Conservation (phyloP, 1,140 invertebrate genomes). For the Brachionus manjavacas region DNA sequence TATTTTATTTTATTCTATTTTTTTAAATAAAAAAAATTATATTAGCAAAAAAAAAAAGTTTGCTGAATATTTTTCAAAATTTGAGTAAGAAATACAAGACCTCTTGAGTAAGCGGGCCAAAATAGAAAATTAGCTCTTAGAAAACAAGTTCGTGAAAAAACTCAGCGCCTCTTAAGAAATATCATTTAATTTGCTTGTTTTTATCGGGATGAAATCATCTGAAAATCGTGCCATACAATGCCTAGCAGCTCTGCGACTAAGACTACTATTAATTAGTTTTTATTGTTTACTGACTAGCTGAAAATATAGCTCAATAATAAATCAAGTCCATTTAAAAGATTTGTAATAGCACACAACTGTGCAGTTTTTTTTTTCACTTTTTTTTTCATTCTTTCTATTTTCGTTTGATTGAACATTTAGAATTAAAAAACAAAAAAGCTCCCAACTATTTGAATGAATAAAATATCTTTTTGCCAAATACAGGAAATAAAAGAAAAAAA, state of each 20-base stretch:
- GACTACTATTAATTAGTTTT: neutral
- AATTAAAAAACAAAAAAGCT: too few relatives aligned
- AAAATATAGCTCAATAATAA: neutral
- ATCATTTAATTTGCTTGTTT: constrained; percentile 12
- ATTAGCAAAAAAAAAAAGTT: neutral
- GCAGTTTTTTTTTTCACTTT: too few relatives aligned
- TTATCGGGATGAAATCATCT: neutral
- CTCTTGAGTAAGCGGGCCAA: neutral
- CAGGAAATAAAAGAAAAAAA: too few relatives aligned
- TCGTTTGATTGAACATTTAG: too few relatives aligned
- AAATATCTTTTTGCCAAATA: too few relatives aligned
- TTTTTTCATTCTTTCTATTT: too few relatives aligned
- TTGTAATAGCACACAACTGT: too few relatives aligned
- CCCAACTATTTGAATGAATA: too few relatives aligned
- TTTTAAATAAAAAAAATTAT: neutral
- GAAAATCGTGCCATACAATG: neutral
- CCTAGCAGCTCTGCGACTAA: neutral
- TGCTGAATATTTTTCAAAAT: neutral
- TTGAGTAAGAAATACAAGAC: neutral
- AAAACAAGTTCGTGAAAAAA: neutral
- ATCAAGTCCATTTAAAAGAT: neutral
- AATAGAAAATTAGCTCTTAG: neutral
- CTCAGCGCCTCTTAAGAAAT: neutral
- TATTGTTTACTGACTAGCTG: neutral
- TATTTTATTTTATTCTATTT: neutral